These are phyloP conservation scores for Anoncus sp. DNA, from an alignment of 2,888 invertebrate genomes.

Conservation along the genomic window DNA sequence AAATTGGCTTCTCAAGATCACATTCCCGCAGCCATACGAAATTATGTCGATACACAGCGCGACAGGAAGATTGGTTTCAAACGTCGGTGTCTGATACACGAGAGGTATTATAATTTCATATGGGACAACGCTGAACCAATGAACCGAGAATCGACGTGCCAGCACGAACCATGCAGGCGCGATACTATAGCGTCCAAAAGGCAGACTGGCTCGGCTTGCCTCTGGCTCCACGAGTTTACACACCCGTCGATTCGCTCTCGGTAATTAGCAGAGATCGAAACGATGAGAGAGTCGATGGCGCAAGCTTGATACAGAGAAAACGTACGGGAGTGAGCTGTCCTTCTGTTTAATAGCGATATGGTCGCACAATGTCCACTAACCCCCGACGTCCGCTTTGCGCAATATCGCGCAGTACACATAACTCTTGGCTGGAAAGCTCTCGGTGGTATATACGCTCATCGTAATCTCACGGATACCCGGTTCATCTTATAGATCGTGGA, in stretches of 20 bases:
- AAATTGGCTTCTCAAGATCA: no score
- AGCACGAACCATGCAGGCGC: neutral
- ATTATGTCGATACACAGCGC: constrained; percentile 4
- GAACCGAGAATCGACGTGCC: constrained; percentile 48
- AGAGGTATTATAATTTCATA: constrained; percentile 68
- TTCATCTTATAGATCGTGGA: constrained; percentile 19
- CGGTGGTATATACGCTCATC: constrained; percentile 29
- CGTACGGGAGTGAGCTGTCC: constrained; percentile 22
- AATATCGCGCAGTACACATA: constrained; percentile 28
- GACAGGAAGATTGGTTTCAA: neutral
- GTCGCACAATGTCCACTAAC: constrained; percentile 16
- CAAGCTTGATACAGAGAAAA: constrained; percentile 41
- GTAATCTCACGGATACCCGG: constrained; percentile 22
- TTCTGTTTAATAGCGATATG: constrained; percentile 21
- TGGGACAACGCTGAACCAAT: constrained; percentile 61
- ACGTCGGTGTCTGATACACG: constrained; percentile 53
- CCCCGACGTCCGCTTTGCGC: constrained; percentile 10
- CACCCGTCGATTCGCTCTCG: constrained; percentile 59
- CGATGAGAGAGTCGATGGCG: constrained; percentile 47
- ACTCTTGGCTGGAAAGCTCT: constrained; percentile 34
- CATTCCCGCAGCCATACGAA: constrained; percentile 1
- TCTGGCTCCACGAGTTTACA: constrained; percentile 4
- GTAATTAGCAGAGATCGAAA: constrained; percentile 68
- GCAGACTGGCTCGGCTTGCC: neutral
- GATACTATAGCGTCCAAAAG: neutral